phyloP scores from a whole-genome alignment of 1,140 invertebrate species.

The Bombus confusus region DNA sequence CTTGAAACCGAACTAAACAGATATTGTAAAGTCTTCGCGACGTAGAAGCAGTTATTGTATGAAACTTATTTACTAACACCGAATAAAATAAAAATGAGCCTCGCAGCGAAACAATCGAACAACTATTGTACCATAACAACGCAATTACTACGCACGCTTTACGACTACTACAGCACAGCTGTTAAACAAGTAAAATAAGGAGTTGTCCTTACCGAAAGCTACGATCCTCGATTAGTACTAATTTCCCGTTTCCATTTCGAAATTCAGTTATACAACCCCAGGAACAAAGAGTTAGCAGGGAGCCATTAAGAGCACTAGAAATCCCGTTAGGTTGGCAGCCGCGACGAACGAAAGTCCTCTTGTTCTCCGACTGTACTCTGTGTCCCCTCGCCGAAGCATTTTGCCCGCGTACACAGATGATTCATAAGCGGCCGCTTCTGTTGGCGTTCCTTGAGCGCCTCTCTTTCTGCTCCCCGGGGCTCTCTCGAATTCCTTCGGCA shows the following conservation, averaged over 20 bases:
- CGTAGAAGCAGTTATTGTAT: too few species aligned
- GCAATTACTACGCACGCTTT: too few species aligned
- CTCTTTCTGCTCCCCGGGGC: conserved; percentile 35
- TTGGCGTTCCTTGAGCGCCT: neutral
- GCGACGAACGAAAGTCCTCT: conserved; percentile 5
- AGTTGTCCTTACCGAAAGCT: neutral
- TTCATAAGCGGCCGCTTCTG: conserved; percentile 51
- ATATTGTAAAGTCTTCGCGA: too few species aligned
- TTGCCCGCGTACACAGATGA: conserved; percentile 39
- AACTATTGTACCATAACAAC: too few species aligned
- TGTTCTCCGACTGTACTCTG: neutral
- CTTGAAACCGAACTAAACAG: too few species aligned
- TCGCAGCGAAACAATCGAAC: too few species aligned
- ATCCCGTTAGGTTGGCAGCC: conserved; percentile 22
- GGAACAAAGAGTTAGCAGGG: neutral
- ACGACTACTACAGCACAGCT: too few species aligned
- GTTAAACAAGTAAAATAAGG: neutral
- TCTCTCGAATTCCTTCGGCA: conserved; percentile 55
- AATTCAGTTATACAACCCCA: neutral
- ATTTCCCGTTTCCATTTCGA: neutral
- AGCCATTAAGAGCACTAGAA: conserved; percentile 7
- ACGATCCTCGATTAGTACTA: neutral
- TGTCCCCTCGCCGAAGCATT: neutral
- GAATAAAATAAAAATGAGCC: too few species aligned
- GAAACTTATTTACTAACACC: too few species aligned